Base-by-base conservation (phyloP, 2,113 vertebrate genomes). In the Steatornis caripensis region DNA sequence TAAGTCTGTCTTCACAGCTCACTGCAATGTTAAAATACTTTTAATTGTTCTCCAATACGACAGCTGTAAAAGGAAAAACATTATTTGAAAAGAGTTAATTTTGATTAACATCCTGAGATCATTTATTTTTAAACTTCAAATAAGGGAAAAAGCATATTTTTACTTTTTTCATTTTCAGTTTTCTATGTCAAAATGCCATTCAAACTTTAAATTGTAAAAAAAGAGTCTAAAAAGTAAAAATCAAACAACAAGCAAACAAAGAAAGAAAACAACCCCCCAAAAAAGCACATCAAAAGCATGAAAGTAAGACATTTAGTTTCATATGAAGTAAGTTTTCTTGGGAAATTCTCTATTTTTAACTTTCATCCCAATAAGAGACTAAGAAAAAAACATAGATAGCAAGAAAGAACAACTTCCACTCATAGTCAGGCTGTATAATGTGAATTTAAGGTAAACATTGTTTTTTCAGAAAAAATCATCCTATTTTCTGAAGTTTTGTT, bases 221-320 rank as follows among this genome's bases (percentile, higher is more conserved):
- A 68, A 16, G 24, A 76, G 10, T 57, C 22, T 9, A 54, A 61
- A 77, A 69, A 43, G 2, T 30, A 19, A 66, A 64, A n/a, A 43
- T 18, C 2, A 68, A 76, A 21, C 2, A 60, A 61, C 4, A 27
- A 51, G 9, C 9, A 20, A 85, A 20, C 4, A 51, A 58, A 68
- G 9, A 18, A 26, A 8, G 43, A 58, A 39, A 2, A 20, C 5
- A 24, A 6, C 4, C 2, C 2, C 10, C 10, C 9, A 23, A 58
- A 34, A 0, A 41, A 53, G 51, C 15, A 9, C 6, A 23, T 11
- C 36, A 39, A 55, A 90, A 81, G 6, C 14, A 55, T n/a, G 10
- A 49, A 66, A 37, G 12, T 36, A 20, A 76, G 55, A 65, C 15
- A 0, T 32, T 81, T 49, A 19, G 3, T 21, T 79, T 76, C 29